Base-by-base conservation (phyloP, 1,140 invertebrate genomes). In the Drosophila prosaltans region DNA sequence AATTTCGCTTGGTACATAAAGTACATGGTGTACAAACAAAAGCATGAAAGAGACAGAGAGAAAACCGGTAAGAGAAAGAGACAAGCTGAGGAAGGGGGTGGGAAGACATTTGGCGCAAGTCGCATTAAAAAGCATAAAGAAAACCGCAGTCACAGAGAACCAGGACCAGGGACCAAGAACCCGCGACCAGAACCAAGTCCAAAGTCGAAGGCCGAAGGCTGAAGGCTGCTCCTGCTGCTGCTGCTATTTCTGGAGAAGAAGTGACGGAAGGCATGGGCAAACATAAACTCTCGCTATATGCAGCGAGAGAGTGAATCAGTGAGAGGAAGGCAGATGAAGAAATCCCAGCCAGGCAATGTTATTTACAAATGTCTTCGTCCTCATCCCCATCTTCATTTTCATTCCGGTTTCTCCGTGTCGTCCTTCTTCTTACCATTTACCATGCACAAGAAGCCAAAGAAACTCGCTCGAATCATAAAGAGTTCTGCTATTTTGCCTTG, bases 21-120 rank as follows among this genome's bases (percentile, higher is more conserved):
- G 70, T 88, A 88, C 79, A 83, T 80, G 45, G 76, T 83, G 83
- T 72, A 80, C 83, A 89, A 88, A 86, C 83, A 86, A 86, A 81
- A 72, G 84, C n/a, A 51, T 3, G 45, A 51, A 51, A 10, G 45
- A 51, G 32, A 36, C 32, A 36, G 32, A 36, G 6, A 36, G 32
- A 36, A 3, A 36, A 36, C 32, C 32, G 32, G 32, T 36, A 26
- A 26, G 28, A 2, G 28, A 2, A 30, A 2, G 28, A 30, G 28
- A 30, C 28, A 6, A 10, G 21, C 8, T 4, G 45, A 9, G 45
- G 21, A 30, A 30, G 2, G 2, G 24, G 5, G 21, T 9, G n/a
- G 21, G 45, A 10, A 51, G 83, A 83, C 80, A 78, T 80, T 80
- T 80, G 83, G 84, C 80, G 83, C 67, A 80, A 81, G 81, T 21